Base-by-base conservation (phyloP, 2,113 vertebrate genomes). In the Anoura caudifer region DNA sequence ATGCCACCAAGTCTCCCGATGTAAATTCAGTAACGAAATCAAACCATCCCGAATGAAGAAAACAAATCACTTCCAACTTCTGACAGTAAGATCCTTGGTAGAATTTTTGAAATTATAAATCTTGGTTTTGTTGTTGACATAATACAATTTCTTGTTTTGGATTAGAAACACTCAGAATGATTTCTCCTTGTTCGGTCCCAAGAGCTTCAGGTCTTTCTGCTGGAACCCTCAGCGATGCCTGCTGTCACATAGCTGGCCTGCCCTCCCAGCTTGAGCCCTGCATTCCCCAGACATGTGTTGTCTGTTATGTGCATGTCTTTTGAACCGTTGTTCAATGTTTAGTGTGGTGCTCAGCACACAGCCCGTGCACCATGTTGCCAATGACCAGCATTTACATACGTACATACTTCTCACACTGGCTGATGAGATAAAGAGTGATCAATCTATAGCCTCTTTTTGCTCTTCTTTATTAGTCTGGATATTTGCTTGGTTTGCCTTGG, bases 321-420 rank as follows among this genome's bases (percentile, higher is more conserved):
- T 96, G 86, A 91, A 90, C 79, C 33, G 0, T 56, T 82, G 59
- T 15, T 5, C 61, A 95, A 80, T 47, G 47, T 87, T 96, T 95
- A 92, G 59, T 10, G 50, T 90, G 84, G 75, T 80, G 45, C 84
- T 97, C 87, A 95, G 92, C 45, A 61, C 76, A n/a, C 94, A 97
- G 94, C 92, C 94, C 92, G 76, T 2, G 26, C 0, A 0, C 76
- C 70, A n/a, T 61, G 70, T 31, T 87, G 72, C 97, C 97, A 88
- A 15, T 73, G 84, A 38, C 52, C 43, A 76, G 81, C 65, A 69
- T 83, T 94, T 88, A 56, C 54, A 81, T 36, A 77, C 36, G 77
- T 31, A 73, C 41, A 76, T n/a, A 73, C 45, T 90, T 76, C 7
- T 38, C 47, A 28, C n/a, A 0, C 75, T 54, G 41, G 59, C 16